Evolutionary conservation across 2,797 vertebrate species (phyloP).

Genomic region (Hemitrygon akajei): DNA sequence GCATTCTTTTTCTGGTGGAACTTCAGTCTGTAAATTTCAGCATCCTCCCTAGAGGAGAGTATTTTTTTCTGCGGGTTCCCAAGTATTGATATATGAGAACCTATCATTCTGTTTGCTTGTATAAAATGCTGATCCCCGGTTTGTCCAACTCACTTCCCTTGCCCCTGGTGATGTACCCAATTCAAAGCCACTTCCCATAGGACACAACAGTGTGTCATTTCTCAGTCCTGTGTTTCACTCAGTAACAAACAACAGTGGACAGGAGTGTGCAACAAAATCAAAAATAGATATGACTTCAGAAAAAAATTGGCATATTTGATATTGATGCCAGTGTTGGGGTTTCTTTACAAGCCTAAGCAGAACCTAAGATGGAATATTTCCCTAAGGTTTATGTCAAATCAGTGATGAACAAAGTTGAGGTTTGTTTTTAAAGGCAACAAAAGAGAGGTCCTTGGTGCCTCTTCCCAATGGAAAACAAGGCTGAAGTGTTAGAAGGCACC

Average conservation of each 20-base stretch:
- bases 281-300: neutral
- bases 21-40: neutral
- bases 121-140: neutral
- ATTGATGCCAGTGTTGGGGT: neutral
- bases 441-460: neutral
- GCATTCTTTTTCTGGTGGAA: neutral
- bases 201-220: neutral
- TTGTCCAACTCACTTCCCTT: neutral
- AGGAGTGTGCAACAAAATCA: neutral
- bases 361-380: neutral
- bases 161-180: constrained; percentile 17
- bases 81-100: neutral
- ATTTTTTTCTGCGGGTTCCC: neutral
- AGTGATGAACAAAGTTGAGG: neutral
- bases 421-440: neutral
- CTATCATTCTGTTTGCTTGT: neutral
- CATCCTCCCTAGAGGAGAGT: neutral
- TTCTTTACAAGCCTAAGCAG: neutral
- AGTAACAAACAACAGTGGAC: constrained; percentile 5
- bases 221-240: neutral
- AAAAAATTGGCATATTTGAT: neutral
- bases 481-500: neutral
- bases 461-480: neutral
- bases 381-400: neutral
- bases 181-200: neutral